Evolutionary conservation across 2,113 vertebrate genomes (phyloP).

Genomic region (Heloderma charlesbogerti): DNA sequence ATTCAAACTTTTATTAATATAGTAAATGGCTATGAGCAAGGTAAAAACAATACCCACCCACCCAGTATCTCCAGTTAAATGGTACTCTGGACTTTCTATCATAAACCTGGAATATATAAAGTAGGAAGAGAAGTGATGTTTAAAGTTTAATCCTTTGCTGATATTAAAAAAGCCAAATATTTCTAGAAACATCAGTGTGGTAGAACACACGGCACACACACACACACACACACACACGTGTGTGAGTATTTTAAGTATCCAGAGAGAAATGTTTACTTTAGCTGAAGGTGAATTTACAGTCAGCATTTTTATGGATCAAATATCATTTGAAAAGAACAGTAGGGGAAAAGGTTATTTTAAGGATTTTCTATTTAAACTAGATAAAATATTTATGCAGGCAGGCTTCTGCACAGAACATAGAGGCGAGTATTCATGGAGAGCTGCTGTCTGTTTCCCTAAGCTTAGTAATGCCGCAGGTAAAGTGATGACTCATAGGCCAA

Average conservation of each 20-base stretch:
- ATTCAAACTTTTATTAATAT: background rate
- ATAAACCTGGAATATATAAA: slow-evolving; percentile 47
- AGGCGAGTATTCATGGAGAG: slow-evolving; percentile 58
- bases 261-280: slow-evolving; percentile 62
- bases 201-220: slow-evolving; percentile 31
- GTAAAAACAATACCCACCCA: background rate
- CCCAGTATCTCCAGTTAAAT: slow-evolving; percentile 35
- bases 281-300: slow-evolving; percentile 63
- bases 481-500: slow-evolving; percentile 54
- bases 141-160: slow-evolving; percentile 67
- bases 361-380: slow-evolving; percentile 71
- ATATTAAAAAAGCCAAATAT: slow-evolving; percentile 64
- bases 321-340: slow-evolving; percentile 64
- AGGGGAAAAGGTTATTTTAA: slow-evolving; percentile 68
- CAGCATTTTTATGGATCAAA: slow-evolving; percentile 64
- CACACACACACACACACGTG: background rate
- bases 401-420: slow-evolving; percentile 60
- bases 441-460: slow-evolving; percentile 58
- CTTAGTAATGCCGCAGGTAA: slow-evolving; percentile 47
- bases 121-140: slow-evolving; percentile 51
- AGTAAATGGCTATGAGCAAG: background rate
- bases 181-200: slow-evolving; percentile 64
- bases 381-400: slow-evolving; percentile 73
- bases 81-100: slow-evolving; percentile 37
- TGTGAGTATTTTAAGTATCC: slow-evolving; percentile 18